These are phyloP conservation scores for Ameiurus melas DNA, from an alignment of 2,113 vertebrate genomes.

Conservation along the genomic window DNA sequence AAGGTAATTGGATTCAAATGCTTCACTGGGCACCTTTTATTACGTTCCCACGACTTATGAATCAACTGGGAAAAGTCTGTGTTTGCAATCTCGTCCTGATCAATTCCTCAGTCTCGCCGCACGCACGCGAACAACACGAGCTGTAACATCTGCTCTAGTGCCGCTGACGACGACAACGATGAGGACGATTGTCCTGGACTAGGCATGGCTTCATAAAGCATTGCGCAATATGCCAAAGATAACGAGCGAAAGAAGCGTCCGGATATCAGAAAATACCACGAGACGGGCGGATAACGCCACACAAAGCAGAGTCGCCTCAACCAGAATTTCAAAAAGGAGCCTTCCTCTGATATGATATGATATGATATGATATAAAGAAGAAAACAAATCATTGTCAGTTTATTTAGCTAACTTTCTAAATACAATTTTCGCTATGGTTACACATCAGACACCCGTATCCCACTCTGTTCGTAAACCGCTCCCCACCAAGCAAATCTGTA, in stretches of 20 bases:
- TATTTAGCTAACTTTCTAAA: not conserved
- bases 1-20: constrained; percentile 61
- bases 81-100: constrained; percentile 48
- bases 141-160: constrained; percentile 27
- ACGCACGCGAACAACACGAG: constrained; percentile 46
- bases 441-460: not conserved
- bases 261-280: not conserved
- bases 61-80: constrained; percentile 56
- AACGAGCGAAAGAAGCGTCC: not conserved
- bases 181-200: constrained; percentile 26
- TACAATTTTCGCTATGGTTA: not conserved
- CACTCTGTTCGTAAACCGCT: not conserved
- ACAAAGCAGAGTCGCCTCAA: not conserved
- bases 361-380: not conserved
- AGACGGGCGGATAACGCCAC: not conserved
- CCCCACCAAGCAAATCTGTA: not conserved
- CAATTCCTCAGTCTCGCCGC: constrained; percentile 45
- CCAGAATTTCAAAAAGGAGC: not conserved
- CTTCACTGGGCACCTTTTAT: constrained; percentile 56
- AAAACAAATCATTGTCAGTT: not conserved
- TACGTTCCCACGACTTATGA: constrained; percentile 56
- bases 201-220: not conserved
- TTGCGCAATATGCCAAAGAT: not conserved
- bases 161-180: not conserved
- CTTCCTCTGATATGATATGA: not conserved